Evolutionary conservation across 2,888 invertebrate genomes (phyloP), one percentile per base, ranked within the genome.

Genomic region (Protula sp.): DNA sequence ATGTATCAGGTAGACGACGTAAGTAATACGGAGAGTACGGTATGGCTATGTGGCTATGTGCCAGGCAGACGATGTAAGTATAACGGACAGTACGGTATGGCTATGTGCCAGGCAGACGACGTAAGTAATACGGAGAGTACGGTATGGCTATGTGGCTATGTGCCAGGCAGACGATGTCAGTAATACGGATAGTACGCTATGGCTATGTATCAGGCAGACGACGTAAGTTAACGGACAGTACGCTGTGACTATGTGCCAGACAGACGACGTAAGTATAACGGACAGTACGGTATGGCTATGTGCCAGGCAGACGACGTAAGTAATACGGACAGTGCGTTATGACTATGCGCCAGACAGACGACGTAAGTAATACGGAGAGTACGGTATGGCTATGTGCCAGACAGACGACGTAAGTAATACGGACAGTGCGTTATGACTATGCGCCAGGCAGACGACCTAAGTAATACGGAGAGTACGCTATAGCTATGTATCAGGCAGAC

Each of bases 111-210:
- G 47, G 66, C 64, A 3, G 64, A 66, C 22, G 60, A 60, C 54
- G 67, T 65, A 27, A 54, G 51, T 22, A 53, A 27, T 30, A 28
- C 26, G n/a, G n/a, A n/a, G n/a, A n/a, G n/a, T 58, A 61, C 3
- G 50, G 64, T 38, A 57, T 65, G 59, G 59, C 62, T 47, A 47
- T 63, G 27, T 58, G 59, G 30, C n/a, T n/a, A n/a, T n/a, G n/a
- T n/a, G n/a, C n/a, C 62, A 58, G 47, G 66, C 64, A 3, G 64
- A 66, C 22, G 60, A 60, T 54, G 67, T 65, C 24, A 54, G 51
- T 22, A 53, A 27, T 30, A 28, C 26, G n/a, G n/a, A n/a, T n/a
- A n/a, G n/a, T 58, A 61, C 3, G 50, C 65, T 38, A 57, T 65
- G 59, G 59, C 62, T 47, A 47, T 63, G 27, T 58, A n/a, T n/a